A percentile compares a stretch with the other conserved stretches of the same genome.
These are phyloP conservation scores for Trypoxylon attenuatum DNA, from an alignment of 2,888 invertebrate species.

Conservation along the genomic window DNA sequence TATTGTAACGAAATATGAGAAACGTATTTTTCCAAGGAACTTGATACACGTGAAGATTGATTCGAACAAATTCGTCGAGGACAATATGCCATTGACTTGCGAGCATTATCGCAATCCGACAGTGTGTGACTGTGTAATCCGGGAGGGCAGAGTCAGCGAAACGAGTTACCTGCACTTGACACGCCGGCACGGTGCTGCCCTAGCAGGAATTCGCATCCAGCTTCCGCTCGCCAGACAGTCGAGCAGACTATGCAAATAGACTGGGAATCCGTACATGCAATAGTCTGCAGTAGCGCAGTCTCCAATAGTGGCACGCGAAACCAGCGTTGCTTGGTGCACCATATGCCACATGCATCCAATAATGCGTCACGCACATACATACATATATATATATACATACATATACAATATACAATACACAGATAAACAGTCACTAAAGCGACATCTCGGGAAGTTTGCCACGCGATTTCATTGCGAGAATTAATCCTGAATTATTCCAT, in stretches of 20 bases:
- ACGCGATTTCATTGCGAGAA: too few relatives aligned
- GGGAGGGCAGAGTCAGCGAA: constrained; percentile 14
- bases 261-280: too few relatives aligned
- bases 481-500: too few relatives aligned
- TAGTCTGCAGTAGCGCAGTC: too few relatives aligned
- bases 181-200: constrained; percentile 16
- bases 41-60: too few relatives aligned
- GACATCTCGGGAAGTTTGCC: too few relatives aligned
- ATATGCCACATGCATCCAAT: constrained; percentile 20
- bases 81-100: neutral
- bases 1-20: neutral
- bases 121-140: constrained; percentile 3
- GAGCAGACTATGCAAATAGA: constrained; percentile 50
- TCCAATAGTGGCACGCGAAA: constrained; percentile 24
- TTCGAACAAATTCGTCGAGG: too few relatives aligned
- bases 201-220: constrained; percentile 36
- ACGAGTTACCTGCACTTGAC: constrained; percentile 39
- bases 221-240: constrained; percentile 38
- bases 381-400: too few relatives aligned
- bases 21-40: too few relatives aligned
- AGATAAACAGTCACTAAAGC: too few relatives aligned
- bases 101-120: constrained; percentile 14
- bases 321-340: constrained; percentile 28
- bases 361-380: constrained; percentile 1
- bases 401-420: too few relatives aligned